These are phyloP conservation scores for Aethina tumida DNA, from an alignment of 1,140 invertebrate species.

Conservation along the genomic window DNA sequence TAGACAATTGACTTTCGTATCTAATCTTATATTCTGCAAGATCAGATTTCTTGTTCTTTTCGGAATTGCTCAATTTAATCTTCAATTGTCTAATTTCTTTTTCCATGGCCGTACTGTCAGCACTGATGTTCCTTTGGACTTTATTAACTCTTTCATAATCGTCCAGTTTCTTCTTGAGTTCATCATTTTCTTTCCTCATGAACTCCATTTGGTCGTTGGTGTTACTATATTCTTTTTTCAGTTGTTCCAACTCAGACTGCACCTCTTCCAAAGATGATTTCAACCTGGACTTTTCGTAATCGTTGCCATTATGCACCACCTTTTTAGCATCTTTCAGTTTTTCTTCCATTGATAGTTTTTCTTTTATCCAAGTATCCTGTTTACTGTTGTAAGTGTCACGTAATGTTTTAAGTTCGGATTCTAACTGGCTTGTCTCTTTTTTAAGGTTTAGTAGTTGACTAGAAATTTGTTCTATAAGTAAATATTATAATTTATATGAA, in stretches of 20 bases:
- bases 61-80: conserved; percentile 57
- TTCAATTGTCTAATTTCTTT: conserved; percentile 63
- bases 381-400: conserved; percentile 58
- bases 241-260: conserved; percentile 58
- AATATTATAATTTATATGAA: not conserved
- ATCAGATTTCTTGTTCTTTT: conserved; percentile 75
- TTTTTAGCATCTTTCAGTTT: conserved; percentile 57
- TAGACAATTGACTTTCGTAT: conserved; percentile 78
- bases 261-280: conserved; percentile 63
- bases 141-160: conserved; percentile 79
- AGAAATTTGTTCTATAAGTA: conserved; percentile 16
- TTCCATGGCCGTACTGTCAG: conserved; percentile 62
- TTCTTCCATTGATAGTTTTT: conserved; percentile 56
- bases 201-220: conserved; percentile 60
- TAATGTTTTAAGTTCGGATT: conserved; percentile 55
- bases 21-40: conserved; percentile 75
- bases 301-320: conserved; percentile 43
- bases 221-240: conserved; percentile 62
- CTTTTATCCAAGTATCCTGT: conserved; percentile 62
- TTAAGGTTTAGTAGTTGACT: conserved; percentile 40
- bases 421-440: conserved; percentile 47
- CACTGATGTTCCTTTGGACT: conserved; percentile 65
- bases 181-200: conserved; percentile 68
- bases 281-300: conserved; percentile 54
- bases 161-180: conserved; percentile 66